Evolutionary conservation across 2,113 vertebrate species (phyloP).

Genomic region (Microcebus lehilahytsara): DNA sequence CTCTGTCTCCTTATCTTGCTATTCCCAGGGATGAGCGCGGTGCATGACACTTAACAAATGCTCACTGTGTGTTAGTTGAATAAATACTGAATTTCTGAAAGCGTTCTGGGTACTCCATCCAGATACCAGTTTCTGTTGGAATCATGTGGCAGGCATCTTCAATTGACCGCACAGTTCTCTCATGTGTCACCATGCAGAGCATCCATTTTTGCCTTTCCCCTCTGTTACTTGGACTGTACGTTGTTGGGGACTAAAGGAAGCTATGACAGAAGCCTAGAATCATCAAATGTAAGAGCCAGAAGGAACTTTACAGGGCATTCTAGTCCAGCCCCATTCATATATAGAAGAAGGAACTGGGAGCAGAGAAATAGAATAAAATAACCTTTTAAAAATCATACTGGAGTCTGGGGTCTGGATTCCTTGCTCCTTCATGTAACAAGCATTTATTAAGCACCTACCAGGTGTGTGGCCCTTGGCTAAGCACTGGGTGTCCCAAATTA

Average conservation of each 20-base stretch:
- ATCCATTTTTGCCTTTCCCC: background rate
- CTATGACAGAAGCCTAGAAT: background rate
- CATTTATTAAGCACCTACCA: background rate
- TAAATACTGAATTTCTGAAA: background rate
- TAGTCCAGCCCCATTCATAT: background rate
- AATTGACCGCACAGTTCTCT: background rate
- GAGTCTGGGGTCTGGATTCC: background rate
- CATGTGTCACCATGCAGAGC: background rate
- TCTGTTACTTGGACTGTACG: background rate
- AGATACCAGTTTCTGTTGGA: background rate
- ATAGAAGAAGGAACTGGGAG: background rate
- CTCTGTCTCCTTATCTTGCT: background rate
- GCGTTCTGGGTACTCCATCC: background rate
- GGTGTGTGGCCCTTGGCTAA: background rate
- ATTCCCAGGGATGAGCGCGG: background rate
- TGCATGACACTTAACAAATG: background rate
- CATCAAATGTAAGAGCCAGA: background rate
- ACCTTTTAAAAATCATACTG: background rate
- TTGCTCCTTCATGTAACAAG: background rate
- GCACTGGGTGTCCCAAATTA: background rate
- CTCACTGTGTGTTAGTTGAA: background rate
- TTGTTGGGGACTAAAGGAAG: background rate
- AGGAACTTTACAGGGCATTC: background rate
- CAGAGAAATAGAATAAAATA: background rate
- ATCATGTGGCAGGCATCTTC: background rate